phyloP scores from a whole-genome alignment of 2,797 vertebrate genomes.

The Cirrhinus mrigala region DNA sequence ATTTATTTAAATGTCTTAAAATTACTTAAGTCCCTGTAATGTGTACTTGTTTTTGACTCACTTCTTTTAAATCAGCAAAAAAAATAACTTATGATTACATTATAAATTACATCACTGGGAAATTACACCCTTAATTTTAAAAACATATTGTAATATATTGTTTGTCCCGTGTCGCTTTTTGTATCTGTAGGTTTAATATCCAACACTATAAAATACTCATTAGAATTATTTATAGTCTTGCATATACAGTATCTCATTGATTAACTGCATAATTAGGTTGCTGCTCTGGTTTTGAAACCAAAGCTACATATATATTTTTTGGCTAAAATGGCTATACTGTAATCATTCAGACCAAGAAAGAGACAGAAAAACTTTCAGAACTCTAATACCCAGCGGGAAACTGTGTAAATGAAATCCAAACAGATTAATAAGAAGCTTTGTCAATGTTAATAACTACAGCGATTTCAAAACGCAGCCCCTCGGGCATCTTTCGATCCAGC shows the following conservation, averaged over 20 bases:
- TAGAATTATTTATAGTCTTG: not conserved
- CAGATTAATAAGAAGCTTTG: conserved; percentile 70
- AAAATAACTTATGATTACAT: not conserved
- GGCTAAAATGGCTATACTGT: not conserved
- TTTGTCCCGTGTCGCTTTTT: not conserved
- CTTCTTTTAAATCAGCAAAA: not conserved
- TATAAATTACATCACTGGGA: not conserved
- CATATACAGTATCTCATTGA: not conserved
- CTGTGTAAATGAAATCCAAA: conserved; percentile 66
- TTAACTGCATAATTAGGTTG: not conserved
- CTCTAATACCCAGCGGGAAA: not conserved
- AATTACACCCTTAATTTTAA: too few relatives aligned
- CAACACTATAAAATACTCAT: not conserved
- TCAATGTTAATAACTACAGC: conserved; percentile 73
- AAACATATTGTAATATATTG: not conserved
- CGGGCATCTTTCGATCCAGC: conserved; percentile 68
- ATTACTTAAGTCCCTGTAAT: not conserved
- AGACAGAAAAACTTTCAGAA: not conserved
- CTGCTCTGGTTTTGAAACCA: not conserved
- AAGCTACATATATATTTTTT: not conserved
- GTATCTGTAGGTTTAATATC: not conserved
- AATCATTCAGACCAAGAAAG: not conserved
- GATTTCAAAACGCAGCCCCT: conserved; percentile 68
- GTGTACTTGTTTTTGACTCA: not conserved
- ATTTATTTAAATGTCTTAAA: not conserved